Percentiles rank a stretch among this genome's conserved stretches.
These are phyloP conservation scores for Proterorhinus semilunaris DNA, from an alignment of 2,113 vertebrate genomes.

Conservation along the genomic window DNA sequence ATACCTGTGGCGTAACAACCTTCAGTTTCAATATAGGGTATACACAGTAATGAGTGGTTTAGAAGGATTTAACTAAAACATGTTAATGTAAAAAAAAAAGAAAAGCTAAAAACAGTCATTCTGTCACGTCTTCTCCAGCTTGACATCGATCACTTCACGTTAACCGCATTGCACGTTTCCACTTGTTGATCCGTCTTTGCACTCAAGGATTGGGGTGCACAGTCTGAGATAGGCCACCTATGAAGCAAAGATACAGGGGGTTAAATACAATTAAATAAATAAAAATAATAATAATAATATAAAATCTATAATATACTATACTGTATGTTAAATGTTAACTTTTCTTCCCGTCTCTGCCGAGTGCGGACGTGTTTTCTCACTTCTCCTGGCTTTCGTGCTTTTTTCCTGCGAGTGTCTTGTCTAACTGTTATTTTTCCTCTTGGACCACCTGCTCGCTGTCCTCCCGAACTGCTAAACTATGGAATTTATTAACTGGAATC, in stretches of 20 bases:
- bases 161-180: not conserved
- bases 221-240: slow-evolving; percentile 71
- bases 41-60: not conserved
- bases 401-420: too few relatives aligned
- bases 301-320: too few relatives aligned
- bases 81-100: not conserved
- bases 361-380: too few relatives aligned
- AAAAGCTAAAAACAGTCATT: not conserved
- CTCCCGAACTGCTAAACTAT: too few relatives aligned
- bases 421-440: too few relatives aligned
- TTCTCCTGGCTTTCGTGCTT: too few relatives aligned
- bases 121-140: not conserved
- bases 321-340: too few relatives aligned
- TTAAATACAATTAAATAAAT: too few relatives aligned
- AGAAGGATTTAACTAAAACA: not conserved
- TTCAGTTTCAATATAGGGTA: not conserved
- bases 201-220: slow-evolving; percentile 35
- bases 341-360: too few relatives aligned
- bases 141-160: not conserved
- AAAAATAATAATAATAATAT: too few relatives aligned
- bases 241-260: slow-evolving; percentile 13
- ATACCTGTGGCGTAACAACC: not conserved
- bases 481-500: too few relatives aligned
- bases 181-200: not conserved
- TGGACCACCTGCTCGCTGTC: too few relatives aligned